These are phyloP conservation scores for Nesometra sesokonis DNA, from an alignment of 35 echinoderm and acorn worm species.

Conservation along the genomic window DNA sequence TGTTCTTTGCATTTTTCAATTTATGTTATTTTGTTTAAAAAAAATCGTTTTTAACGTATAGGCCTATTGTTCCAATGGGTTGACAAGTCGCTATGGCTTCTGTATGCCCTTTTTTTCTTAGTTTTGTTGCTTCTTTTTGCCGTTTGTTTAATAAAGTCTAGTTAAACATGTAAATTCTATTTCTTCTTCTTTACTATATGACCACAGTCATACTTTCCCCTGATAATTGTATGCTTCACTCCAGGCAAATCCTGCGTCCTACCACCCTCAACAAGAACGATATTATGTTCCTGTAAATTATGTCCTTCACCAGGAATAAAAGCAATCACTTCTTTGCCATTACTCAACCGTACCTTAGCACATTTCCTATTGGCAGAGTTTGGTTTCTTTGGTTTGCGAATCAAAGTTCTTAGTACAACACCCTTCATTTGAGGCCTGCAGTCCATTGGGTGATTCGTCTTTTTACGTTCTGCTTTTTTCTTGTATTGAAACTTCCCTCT, in stretches of 20 bases:
- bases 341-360: slow-evolving; percentile 72
- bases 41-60: too few species aligned
- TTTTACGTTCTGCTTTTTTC: slow-evolving; percentile 42
- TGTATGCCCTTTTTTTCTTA: too few species aligned
- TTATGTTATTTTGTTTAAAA: too few species aligned
- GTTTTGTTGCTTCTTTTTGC: too few species aligned
- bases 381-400: slow-evolving; percentile 91
- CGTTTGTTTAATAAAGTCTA: too few species aligned
- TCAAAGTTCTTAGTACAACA: slow-evolving; percentile 68
- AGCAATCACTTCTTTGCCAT: slow-evolving; percentile 82
- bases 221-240: slow-evolving; percentile 86
- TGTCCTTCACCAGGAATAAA: slow-evolving; percentile 91
- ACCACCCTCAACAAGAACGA: slow-evolving; percentile 88
- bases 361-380: slow-evolving; percentile 94
- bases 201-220: slow-evolving; percentile 97
- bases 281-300: slow-evolving; percentile 92
- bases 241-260: slow-evolving; percentile 89
- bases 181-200: slow-evolving; percentile 91
- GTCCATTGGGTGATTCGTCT: slow-evolving; percentile 68
- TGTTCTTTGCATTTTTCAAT: too few species aligned
- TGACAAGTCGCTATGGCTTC: too few species aligned
- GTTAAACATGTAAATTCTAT: background rate
- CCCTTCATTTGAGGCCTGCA: slow-evolving; percentile 86
- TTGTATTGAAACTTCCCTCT: slow-evolving; percentile 55
- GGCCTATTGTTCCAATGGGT: too few species aligned